A percentile compares a stretch with the other conserved stretches of the same genome.
Evolutionary conservation across 2,113 vertebrate species (phyloP).

Genomic region (Rousettus leschenaultii): DNA sequence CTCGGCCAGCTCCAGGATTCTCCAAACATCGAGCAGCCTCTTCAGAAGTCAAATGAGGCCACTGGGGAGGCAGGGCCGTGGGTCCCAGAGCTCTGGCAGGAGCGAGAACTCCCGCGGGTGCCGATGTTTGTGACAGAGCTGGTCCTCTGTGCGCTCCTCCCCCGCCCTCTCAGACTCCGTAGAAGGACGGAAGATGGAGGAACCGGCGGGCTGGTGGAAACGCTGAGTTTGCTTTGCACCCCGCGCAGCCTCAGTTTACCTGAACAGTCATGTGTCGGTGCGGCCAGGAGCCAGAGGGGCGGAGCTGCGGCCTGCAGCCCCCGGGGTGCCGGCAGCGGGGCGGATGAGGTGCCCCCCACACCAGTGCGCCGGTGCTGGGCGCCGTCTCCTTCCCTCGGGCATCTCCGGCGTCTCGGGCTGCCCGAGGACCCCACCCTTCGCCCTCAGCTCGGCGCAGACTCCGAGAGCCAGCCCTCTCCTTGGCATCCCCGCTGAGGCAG

Average conservation of each 20-base stretch:
- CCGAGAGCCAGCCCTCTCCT: background rate
- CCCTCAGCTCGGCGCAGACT: too few relatives aligned
- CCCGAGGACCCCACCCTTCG: background rate
- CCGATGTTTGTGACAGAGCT: background rate
- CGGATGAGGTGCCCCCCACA: background rate
- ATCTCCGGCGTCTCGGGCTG: background rate
- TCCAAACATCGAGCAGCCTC: background rate
- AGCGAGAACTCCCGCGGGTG: background rate
- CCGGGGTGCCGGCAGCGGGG: background rate
- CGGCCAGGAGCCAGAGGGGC: background rate
- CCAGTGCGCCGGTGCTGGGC: accelerated
- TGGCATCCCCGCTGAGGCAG: background rate
- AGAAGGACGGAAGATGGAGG: background rate
- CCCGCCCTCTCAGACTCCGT: too few relatives aligned
- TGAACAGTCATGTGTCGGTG: background rate
- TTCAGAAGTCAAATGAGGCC: background rate
- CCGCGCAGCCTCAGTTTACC: background rate
- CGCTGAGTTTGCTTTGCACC: too few relatives aligned
- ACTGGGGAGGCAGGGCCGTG: background rate
- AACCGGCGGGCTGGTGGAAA: background rate
- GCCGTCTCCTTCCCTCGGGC: background rate
- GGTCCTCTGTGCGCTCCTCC: background rate
- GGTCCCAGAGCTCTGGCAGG: background rate
- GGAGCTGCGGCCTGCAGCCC: background rate
- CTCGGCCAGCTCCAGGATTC: background rate